A percentile compares a stretch with the other conserved stretches of the same genome.
These are phyloP conservation scores for Chymomyza caudatula DNA, from an alignment of 2,888 invertebrate genomes.

Conservation along the genomic window DNA sequence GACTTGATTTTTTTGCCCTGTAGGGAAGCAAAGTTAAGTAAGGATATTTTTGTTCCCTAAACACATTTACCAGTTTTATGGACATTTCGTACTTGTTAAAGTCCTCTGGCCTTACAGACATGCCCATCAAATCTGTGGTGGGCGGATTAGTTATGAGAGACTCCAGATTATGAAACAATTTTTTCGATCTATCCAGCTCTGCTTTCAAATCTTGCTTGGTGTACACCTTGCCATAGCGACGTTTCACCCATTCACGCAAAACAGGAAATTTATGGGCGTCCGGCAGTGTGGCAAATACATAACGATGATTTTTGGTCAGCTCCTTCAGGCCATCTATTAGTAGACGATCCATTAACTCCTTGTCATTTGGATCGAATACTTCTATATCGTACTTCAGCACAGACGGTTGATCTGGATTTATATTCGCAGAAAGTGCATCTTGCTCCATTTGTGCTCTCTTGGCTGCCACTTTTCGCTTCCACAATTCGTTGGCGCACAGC, in stretches of 20 bases:
- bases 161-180: too few species aligned
- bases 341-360: constrained; percentile 34
- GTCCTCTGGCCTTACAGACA: constrained; percentile 20
- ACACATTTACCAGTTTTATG: constrained; percentile 52
- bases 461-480: constrained; percentile 1
- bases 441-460: background rate
- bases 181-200: background rate
- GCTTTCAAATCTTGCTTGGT: constrained; percentile 29
- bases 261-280: constrained; percentile 44
- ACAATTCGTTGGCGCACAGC: constrained; percentile 21
- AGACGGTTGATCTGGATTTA: too few species aligned
- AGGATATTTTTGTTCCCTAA: too few species aligned
- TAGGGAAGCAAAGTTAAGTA: too few species aligned
- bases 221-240: constrained; percentile 46
- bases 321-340: constrained; percentile 33
- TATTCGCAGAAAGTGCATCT: too few species aligned
- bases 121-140: constrained; percentile 36
- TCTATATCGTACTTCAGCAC: background rate
- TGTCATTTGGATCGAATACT: constrained; percentile 41
- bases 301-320: constrained; percentile 50
- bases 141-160: too few species aligned
- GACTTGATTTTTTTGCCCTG: constrained; percentile 33
- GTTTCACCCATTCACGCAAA: constrained; percentile 47
- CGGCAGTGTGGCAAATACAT: constrained; percentile 55
- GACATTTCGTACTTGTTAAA: constrained; percentile 47